Percentiles rank a stretch among this genome's conserved stretches.
Evolutionary conservation across 2,113 vertebrate species (phyloP).

Genomic region (Eurypyga helias): DNA sequence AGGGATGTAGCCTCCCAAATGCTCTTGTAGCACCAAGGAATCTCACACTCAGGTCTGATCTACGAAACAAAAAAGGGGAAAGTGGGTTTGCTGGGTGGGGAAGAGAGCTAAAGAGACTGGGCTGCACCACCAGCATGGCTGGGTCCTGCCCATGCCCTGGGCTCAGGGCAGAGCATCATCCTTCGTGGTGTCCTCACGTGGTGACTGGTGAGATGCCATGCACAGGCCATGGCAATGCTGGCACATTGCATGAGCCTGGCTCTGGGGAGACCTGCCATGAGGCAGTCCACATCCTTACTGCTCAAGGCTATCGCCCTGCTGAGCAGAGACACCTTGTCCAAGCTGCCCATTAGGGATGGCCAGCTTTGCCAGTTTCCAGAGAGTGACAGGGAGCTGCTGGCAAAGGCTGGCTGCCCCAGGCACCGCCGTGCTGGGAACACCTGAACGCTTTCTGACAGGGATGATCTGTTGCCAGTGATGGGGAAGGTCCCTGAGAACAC

Average conservation of each 20-base stretch:
- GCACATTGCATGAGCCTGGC: accelerated
- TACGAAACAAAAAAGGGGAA: background rate
- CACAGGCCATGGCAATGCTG: background rate
- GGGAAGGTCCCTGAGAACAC: accelerated
- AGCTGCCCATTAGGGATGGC: accelerated
- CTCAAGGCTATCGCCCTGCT: background rate
- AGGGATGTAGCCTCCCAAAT: background rate
- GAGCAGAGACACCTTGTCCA: background rate
- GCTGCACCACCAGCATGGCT: accelerated
- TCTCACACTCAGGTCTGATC: background rate
- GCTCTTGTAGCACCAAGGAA: background rate
- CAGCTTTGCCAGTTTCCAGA: background rate
- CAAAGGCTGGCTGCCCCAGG: background rate
- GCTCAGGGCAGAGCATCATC: background rate
- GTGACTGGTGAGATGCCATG: background rate
- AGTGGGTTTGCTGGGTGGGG: background rate
- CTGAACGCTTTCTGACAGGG: background rate
- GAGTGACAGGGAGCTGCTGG: background rate
- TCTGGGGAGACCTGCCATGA: background rate
- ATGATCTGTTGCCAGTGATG: background rate
- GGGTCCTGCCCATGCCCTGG: background rate
- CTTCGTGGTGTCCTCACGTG: accelerated
- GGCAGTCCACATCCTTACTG: background rate
- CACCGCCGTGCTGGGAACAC: background rate
- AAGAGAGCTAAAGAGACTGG: background rate